Conservation (phyloP, 2,797 vertebrate genomes). For the Peromyscus eremicus region DNA sequence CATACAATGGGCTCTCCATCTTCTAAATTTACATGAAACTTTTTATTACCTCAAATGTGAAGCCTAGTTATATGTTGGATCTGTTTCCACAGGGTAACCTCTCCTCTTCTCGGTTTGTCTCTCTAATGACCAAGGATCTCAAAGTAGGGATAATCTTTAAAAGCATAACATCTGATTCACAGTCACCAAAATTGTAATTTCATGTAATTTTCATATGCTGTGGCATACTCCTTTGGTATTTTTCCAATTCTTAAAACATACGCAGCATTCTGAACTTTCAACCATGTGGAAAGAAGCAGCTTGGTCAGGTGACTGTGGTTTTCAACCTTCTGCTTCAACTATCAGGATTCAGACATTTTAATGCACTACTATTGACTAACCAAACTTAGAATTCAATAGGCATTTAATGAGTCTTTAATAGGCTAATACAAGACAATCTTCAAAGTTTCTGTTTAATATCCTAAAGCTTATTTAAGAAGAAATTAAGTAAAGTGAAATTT, state of each 20-base stretch:
- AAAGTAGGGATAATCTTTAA: background rate
- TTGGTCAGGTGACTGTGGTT: background rate
- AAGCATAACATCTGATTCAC: background rate
- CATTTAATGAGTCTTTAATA: background rate
- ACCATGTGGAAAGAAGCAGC: background rate
- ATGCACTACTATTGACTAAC: background rate
- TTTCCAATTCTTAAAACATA: background rate
- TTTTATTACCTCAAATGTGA: background rate
- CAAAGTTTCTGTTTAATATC: constrained; percentile 4
- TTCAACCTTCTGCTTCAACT: background rate
- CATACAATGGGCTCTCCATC: background rate
- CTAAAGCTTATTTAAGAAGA: constrained; percentile 22
- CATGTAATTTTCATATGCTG: background rate
- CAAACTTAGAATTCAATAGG: constrained; percentile 11
- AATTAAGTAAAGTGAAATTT: constrained; percentile 43
- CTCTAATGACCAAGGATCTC: background rate
- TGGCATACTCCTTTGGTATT: background rate
- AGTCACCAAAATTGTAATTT: background rate
- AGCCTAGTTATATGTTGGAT: background rate
- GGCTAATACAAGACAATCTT: background rate
- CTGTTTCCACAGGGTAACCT: background rate
- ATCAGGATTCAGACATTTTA: background rate
- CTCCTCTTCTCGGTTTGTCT: background rate
- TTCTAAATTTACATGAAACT: background rate
- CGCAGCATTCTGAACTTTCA: background rate